Evolutionary conservation across 2,113 vertebrate genomes (phyloP).

Genomic region (Zeus faber): DNA sequence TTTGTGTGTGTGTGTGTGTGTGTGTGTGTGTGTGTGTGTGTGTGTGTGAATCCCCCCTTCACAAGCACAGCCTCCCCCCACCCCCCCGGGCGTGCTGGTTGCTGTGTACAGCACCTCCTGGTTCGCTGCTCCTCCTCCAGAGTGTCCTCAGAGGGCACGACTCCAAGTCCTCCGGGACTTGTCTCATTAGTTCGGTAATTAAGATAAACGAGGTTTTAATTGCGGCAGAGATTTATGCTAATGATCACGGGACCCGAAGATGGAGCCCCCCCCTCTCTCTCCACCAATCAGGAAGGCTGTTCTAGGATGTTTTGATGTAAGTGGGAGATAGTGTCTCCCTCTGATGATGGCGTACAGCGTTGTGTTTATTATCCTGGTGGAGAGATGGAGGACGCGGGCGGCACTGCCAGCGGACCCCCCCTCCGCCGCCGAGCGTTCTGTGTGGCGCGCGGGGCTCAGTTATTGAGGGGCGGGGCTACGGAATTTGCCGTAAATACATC

Average conservation of each 20-base stretch:
- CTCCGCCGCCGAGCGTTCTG: conserved; percentile 4
- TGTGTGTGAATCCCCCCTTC: conserved; percentile 17
- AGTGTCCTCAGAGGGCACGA: conserved; percentile 61
- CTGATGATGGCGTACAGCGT: conserved; percentile 30
- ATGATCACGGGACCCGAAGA: conserved; percentile 71
- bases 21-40: neutral
- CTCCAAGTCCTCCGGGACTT: conserved; percentile 70
- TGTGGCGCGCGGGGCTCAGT: neutral
- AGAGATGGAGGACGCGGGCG: conserved; percentile 6
- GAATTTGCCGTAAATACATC: no score
- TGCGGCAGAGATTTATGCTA: conserved; percentile 75
- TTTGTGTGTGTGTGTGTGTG: conserved; percentile 4
- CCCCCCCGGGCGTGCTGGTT: conserved; percentile 43
- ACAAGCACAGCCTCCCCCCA: no score
- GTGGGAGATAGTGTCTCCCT: conserved; percentile 34
- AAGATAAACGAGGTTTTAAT: conserved; percentile 82
- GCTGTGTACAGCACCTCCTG: conserved; percentile 30
- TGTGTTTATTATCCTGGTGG: conserved; percentile 39
- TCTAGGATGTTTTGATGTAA: conserved; percentile 58
- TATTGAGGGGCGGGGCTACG: no score
- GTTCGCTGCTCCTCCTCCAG: conserved; percentile 29
- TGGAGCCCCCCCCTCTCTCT: conserved; percentile 61
- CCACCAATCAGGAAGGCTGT: conserved; percentile 51
- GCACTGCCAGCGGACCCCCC: conserved; percentile 21
- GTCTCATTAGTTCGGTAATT: conserved; percentile 82